A percentile compares a stretch with the other conserved stretches of the same genome.
Evolutionary conservation across 2,797 vertebrate species (phyloP).

Genomic region (Arctocebus calabarensis): DNA sequence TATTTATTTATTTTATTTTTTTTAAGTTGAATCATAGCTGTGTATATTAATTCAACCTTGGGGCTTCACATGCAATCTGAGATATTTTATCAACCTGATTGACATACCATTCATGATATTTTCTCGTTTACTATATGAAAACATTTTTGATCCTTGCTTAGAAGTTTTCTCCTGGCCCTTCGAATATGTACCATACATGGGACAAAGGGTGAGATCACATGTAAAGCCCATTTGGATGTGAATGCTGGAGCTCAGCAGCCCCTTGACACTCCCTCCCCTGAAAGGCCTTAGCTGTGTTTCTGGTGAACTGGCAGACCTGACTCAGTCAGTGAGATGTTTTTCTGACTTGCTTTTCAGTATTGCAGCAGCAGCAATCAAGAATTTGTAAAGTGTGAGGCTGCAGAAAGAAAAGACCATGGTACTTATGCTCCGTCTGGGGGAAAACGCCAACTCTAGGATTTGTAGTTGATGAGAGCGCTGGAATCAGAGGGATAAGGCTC

Average conservation of each 20-base stretch:
- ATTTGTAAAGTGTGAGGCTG: background rate
- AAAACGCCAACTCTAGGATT: too few relatives aligned
- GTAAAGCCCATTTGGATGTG: background rate
- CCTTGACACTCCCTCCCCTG: background rate
- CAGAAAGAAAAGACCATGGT: accelerated
- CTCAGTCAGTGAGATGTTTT: background rate
- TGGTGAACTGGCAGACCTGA: background rate
- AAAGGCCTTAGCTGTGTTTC: background rate
- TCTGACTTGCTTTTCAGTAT: background rate
- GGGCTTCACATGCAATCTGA: too few relatives aligned
- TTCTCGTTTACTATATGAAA: too few relatives aligned
- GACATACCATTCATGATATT: too few relatives aligned
- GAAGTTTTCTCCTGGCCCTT: too few relatives aligned
- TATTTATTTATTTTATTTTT: too few relatives aligned
- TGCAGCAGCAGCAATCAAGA: background rate
- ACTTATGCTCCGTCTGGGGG: background rate
- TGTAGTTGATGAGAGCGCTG: background rate
- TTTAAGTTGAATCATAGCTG: too few relatives aligned
- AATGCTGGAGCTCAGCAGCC: background rate
- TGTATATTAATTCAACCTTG: too few relatives aligned
- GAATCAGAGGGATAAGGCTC: background rate
- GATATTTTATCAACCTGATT: too few relatives aligned
- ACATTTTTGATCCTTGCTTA: too few relatives aligned
- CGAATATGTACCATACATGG: too few relatives aligned
- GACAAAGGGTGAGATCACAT: too few relatives aligned